These are phyloP conservation scores for Danio tinwini DNA, from an alignment of 2,797 vertebrate species.

Conservation along the genomic window DNA sequence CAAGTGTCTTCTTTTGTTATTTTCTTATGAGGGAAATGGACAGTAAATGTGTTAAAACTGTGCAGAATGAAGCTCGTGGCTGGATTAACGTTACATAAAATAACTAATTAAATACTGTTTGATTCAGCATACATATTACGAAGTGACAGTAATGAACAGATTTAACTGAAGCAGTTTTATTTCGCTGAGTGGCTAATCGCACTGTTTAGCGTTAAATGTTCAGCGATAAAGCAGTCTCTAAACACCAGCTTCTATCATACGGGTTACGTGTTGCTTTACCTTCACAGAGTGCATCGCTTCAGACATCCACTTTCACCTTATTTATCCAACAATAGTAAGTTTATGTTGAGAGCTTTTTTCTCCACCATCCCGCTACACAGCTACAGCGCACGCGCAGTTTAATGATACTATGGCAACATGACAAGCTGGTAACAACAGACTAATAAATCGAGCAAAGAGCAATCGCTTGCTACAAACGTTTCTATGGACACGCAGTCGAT, in stretches of 20 bases:
- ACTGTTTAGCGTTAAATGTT: background rate
- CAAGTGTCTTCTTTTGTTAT: constrained; percentile 93
- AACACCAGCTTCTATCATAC: background rate
- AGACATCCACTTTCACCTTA: background rate
- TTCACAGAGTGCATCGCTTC: constrained; percentile 72
- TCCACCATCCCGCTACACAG: constrained; percentile 69
- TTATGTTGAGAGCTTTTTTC: constrained; percentile 51
- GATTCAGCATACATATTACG: background rate
- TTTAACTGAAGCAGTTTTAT: background rate
- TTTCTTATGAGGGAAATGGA: constrained; percentile 71
- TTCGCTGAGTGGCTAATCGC: constrained; percentile 7
- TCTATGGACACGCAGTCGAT: constrained; percentile 28
- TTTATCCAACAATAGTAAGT: constrained; percentile 5
- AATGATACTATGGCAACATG: constrained; percentile 69
- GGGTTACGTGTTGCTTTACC: constrained; percentile 60
- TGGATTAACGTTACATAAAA: constrained; percentile 9
- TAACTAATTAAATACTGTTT: background rate
- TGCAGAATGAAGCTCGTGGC: background rate
- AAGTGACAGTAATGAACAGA: background rate
- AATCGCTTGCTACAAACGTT: constrained; percentile 55
- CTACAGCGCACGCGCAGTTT: constrained; percentile 68
- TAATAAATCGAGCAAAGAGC: constrained; percentile 60
- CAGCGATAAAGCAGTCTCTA: background rate
- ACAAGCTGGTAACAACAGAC: constrained; percentile 75
- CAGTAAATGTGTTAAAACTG: constrained; percentile 3